Evolutionary conservation across 2,113 vertebrate genomes (phyloP), one percentile per base, ranked within the genome.

Genomic region (Trinectes maculatus): DNA sequence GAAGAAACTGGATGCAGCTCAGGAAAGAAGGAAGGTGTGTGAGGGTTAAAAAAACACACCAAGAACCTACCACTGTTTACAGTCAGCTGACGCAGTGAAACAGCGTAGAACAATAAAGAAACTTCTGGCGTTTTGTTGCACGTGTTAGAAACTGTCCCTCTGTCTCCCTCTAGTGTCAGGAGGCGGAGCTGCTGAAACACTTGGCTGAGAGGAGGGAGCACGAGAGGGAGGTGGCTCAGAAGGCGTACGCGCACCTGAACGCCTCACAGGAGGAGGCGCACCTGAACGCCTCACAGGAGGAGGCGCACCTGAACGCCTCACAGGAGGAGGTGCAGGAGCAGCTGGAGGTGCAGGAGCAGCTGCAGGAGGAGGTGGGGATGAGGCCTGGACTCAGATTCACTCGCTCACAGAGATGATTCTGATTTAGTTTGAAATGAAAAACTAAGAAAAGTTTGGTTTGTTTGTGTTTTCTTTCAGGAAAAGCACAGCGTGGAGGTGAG

Each of bases 401-500:
- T 29, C 11, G 5, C 6, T 16, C 9, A 31, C 36, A 19, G 8
- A 51, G 25, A 33, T 1, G 0, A 15, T 34, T 43, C 8, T 24
- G 43, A 46, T 21, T 49, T 1, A 34, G 18, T 53, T 33, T 53
- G 29, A 31, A 31, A 31, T 31, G 29, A 8, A 8, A 5, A 4
- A 31, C 29, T 31, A 31, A 34, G 3, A 0, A 0, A 3, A 64
- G 18, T 59, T 48, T 68, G 52, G 61, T 9, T 29, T 78, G 6
- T 66, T 56, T 74, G 5, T 80, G 83, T 62, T 83, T 19, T 87
- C 5, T 89, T 89, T 48, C 89, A 97, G 96, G 96, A 97, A 89
- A 96, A 96, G 89, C 95, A 95, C 48, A 94, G 93, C 0, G 94
- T 96, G 87, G 96, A 97, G 88, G 96, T 98, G 89, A 94, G 96